Base-by-base conservation (phyloP, 1,140 invertebrate genomes). In the Acyrthosiphon pisum region DNA sequence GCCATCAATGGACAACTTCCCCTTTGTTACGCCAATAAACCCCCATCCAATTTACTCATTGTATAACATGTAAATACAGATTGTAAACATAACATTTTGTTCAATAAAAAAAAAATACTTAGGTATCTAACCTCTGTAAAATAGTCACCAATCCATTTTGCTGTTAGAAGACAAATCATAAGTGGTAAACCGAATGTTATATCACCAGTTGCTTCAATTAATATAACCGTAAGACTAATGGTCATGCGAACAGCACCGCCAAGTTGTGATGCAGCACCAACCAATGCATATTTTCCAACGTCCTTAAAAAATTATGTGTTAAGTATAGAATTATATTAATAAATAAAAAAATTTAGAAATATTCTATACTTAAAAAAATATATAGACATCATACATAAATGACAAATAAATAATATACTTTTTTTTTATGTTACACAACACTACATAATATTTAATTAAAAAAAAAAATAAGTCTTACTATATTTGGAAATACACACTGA, bases 211-310 rank as follows among this genome's bases (percentile, higher is more conserved):
- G 98, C 98, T 96, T 99, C 99, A 94, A 99, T 99, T 84, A 99
- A 96, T 94, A 99, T 99, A 90, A 98, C 98, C 53, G 98, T 98
- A 93, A 99, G 96, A 95, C 98, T 99, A 92, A 99, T 98, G 4
- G 99, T 99, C 98, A 99, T 99, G 94, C 99, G 96, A 7, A 99
- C 98, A 35, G 99, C 98, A 50, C 99, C 99, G 37, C 99, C 99
- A 81, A 99, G 95, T 95, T 99, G 98, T 18, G 98, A 98, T 37
- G 99, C 99, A 48, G 99, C 99, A 84, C 99, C 99, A 93, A 99
- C 97, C 56, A 99, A 95, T 11, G 99, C 99, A 95, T 99, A 99
- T 95, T 99, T 99, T 68, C 98, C 98, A 30, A 98, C 98, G 96
- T 98, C 97, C 93, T 98, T 94, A 95, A 95, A 95, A 83, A 98